Base-by-base conservation (phyloP, 2,888 invertebrate genomes). In the Hecatera dysodea region DNA sequence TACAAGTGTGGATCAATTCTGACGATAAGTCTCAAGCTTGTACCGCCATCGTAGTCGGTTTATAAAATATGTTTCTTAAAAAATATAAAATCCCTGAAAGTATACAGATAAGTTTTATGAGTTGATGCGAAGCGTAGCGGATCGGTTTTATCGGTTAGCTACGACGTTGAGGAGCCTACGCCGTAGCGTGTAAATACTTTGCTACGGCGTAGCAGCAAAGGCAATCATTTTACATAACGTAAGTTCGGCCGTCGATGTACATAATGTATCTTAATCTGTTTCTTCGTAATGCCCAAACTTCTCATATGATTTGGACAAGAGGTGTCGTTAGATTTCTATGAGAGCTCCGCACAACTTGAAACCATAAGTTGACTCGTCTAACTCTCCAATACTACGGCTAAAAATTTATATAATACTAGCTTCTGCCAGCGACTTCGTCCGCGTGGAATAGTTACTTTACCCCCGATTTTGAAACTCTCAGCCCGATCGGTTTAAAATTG, bases 201-300 rank as follows among this genome's bases (percentile, higher is more conserved):
- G 55, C 73, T 74, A 75, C 76, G 75, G 2, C 73, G 73, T 74
- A 74, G 69, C 42, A 3, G 46, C 12, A 9, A 39, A 64, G 33
- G 24, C 15, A 53, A 48, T 33, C 15, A 22, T 22, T 42, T 64
- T 48, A n/a, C n/a, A n/a, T n/a, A n/a, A n/a, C n/a, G n/a, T n/a
- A n/a, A n/a, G n/a, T n/a, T n/a, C n/a, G n/a, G n/a, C n/a, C n/a
- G n/a, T n/a, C n/a, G n/a, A n/a, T n/a, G n/a, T n/a, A n/a, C n/a
- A n/a, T n/a, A n/a, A n/a, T n/a, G n/a, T n/a, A 17, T 53, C 19
- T 52, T 12, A 12, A 11, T 33, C 9, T n/a, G 19, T 29, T 53
- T 11, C 11, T 29, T 29, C 53, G 4, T 53, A 53, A 19, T 1
- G 2, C 53, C 53, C n/a, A 11, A 53, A 29, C 29, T 53, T 8